Base-by-base conservation (phyloP, 2,113 vertebrate genomes). In the Bos javanicus region DNA sequence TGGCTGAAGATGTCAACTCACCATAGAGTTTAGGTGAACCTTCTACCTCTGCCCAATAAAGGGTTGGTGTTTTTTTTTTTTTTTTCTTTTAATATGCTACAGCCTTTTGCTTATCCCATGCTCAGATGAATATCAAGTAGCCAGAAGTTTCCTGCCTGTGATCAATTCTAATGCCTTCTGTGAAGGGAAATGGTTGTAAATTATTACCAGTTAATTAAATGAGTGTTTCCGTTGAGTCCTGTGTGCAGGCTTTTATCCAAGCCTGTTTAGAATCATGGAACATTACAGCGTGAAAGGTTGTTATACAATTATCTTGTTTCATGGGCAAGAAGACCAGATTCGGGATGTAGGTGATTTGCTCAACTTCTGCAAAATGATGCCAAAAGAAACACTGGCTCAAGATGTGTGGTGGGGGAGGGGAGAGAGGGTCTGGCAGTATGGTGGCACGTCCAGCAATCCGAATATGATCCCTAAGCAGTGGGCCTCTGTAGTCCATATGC, bases 141-240 rank as follows among this genome's bases (percentile, higher is more conserved):
- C n/a, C 88, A 84, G 90, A 93, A 60, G 74, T 97, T 98, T 98
- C 98, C 97, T 97, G 93, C 81, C 86, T 91, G 9, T 97, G 97
- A 97, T 98, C 96, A 97, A 96, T 98, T 97, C 97, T 97, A 97
- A 97, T 97, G 95, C 83, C 83, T 97, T 98, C 97, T 97, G 83
- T 74, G 91, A 98, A 97, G 94, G 97, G 96, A 97, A 97, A 95
- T 97, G 88, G 50, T 88, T 96, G 81, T 96, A 97, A 97, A 94
- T 97, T 92, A 97, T 97, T 97, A 85, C 36, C 76, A 60, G 93
- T 95, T 97, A 97, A 98, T 97, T 97, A 98, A 98, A 97, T 97
- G 97, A 98, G 56, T 90, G 60, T 96, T 96, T 98, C 97, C 84
- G 16, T 89, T 56, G 95, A 97, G 96, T 86, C 86, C 46, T 80